Conservation (phyloP, 2,888 invertebrate species). For the Tachystola acroxantha region DNA sequence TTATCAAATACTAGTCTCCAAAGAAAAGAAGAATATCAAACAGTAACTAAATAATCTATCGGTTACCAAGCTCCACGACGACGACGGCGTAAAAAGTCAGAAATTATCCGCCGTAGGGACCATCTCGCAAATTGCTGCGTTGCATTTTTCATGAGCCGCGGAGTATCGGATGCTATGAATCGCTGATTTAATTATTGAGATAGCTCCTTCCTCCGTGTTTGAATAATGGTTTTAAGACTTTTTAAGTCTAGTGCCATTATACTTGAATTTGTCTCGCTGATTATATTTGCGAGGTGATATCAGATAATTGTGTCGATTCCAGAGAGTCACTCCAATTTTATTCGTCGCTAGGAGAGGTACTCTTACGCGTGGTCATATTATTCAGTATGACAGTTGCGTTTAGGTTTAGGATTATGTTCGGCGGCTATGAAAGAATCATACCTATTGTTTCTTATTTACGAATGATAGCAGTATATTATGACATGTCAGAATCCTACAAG, state of each 20-base stretch:
- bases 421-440: no score
- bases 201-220: conserved; percentile 30
- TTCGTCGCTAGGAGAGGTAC: no score
- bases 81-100: conserved; percentile 30
- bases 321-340: no score
- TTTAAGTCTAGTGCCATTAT: background rate
- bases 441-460: no score
- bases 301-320: no score
- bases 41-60: conserved; percentile 9
- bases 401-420: no score
- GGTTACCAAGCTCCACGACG: conserved; percentile 20
- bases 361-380: no score
- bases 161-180: conserved; percentile 60
- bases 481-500: no score
- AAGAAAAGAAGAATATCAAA: conserved; percentile 5
- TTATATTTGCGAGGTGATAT: background rate
- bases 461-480: no score
- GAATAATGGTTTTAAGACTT: conserved; percentile 19
- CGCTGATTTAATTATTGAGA: conserved; percentile 70
- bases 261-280: no score
- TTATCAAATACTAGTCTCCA: background rate
- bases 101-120: conserved; percentile 42
- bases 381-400: no score
- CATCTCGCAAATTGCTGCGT: conserved; percentile 59
- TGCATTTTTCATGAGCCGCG: conserved; percentile 71